Conservation (phyloP, 30 jellyfish, hydroid and myxozoan species). For the Turritopsis dohrnii region DNA sequence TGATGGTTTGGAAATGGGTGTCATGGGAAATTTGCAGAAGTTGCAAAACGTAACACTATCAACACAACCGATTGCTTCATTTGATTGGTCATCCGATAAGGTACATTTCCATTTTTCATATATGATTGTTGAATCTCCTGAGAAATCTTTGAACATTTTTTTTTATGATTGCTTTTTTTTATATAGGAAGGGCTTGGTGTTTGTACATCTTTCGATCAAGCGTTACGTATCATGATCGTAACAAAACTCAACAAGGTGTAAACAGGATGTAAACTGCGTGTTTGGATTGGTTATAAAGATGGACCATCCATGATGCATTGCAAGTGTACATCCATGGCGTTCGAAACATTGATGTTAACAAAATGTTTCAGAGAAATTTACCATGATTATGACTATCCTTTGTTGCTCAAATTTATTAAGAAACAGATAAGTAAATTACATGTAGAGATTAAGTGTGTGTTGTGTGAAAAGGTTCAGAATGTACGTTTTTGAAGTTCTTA, state of each 20-base stretch:
- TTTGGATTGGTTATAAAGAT: neutral
- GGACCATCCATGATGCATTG: neutral
- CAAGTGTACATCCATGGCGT: neutral
- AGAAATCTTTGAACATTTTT: neutral
- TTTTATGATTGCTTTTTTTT: neutral
- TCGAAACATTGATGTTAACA: neutral
- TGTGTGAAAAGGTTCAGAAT: too few relatives aligned
- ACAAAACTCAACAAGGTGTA: constrained; percentile 69
- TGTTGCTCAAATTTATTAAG: too few relatives aligned
- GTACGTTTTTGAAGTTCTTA: too few relatives aligned
- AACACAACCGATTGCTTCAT: constrained; percentile 79
- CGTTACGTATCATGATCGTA: constrained; percentile 70
- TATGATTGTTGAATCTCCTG: neutral
- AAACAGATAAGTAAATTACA: too few relatives aligned
- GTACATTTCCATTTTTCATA: constrained; percentile 8
- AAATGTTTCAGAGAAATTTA: neutral
- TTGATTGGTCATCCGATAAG: constrained; percentile 88
- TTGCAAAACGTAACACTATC: constrained; percentile 66
- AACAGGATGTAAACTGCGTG: neutral
- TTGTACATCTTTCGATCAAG: constrained; percentile 85
- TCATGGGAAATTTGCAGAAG: constrained; percentile 66
- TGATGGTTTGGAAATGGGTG: constrained; percentile 78
- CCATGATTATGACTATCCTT: too few relatives aligned
- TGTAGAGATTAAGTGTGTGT: too few relatives aligned
- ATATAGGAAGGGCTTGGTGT: constrained; percentile 83